Conservation (phyloP, 2,113 vertebrate genomes). For the Desmodus rotundus region DNA sequence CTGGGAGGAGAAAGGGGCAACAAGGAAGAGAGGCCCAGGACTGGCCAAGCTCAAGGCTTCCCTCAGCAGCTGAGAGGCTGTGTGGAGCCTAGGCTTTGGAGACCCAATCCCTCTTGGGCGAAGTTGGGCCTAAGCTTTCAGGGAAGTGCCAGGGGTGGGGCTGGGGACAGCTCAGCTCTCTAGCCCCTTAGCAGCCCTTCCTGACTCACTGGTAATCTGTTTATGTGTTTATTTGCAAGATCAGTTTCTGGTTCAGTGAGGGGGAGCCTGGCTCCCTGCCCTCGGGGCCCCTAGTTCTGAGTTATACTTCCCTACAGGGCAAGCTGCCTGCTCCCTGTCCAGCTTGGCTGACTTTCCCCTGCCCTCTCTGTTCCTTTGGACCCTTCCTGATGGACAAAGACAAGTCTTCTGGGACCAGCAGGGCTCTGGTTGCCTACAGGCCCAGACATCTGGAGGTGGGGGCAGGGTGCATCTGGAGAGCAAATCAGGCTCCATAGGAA, state of each 20-base stretch:
- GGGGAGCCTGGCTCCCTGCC: slow-evolving; percentile 11
- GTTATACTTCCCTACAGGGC: neutral
- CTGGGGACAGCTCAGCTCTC: neutral
- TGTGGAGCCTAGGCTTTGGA: neutral
- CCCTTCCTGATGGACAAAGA: neutral
- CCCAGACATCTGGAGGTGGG: slow-evolving; percentile 55
- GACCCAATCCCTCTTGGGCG: neutral
- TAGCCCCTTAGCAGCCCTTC: slow-evolving; percentile 25
- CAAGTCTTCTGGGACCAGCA: slow-evolving; percentile 9
- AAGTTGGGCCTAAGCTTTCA: neutral
- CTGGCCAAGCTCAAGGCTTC: neutral
- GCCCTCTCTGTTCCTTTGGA: slow-evolving; percentile 29
- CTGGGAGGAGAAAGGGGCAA: neutral
- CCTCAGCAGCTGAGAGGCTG: neutral
- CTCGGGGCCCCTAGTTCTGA: neutral
- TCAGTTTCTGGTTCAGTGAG: slow-evolving; percentile 46
- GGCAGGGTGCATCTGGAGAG: neutral
- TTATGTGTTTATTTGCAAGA: slow-evolving; percentile 60
- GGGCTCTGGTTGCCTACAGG: slow-evolving; percentile 22
- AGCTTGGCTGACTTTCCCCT: slow-evolving; percentile 43
- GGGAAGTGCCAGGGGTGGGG: slow-evolving; percentile 9
- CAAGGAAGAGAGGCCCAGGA: neutral
- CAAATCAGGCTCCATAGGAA: slow-evolving; percentile 52
- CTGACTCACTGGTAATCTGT: slow-evolving; percentile 50
- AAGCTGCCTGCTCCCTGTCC: neutral